Evolutionary conservation across 2,888 invertebrate genomes (phyloP).

Genomic region (Limenitis camilla): DNA sequence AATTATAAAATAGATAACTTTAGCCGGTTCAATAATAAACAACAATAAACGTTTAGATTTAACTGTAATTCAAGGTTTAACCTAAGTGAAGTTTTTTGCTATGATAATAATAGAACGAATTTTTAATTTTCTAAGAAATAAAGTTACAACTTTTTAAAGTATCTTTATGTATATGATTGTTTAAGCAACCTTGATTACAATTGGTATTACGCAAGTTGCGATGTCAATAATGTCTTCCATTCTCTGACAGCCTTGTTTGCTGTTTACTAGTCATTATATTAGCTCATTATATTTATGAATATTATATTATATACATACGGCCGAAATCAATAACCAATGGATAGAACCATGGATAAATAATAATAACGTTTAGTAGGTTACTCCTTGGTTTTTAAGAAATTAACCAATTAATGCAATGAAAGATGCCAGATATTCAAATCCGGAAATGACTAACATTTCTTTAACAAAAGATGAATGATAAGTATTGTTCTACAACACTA

Average conservation of each 20-base stretch:
- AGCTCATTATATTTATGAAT: background rate
- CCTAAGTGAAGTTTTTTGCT: too few species aligned
- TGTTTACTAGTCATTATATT: constrained; percentile 11
- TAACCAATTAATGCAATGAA: background rate
- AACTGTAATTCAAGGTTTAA: too few species aligned
- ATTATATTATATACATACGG: background rate
- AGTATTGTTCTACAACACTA: constrained; percentile 5
- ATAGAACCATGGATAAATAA: constrained; percentile 5
- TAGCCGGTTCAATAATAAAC: too few species aligned
- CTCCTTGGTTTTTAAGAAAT: too few species aligned
- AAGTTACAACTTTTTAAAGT: background rate
- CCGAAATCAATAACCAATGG: background rate
- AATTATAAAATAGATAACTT: too few species aligned
- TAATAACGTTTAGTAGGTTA: too few species aligned
- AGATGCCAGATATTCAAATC: background rate
- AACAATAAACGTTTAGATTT: too few species aligned
- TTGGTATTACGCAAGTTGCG: constrained; percentile 13
- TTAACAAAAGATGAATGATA: background rate
- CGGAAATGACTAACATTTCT: background rate
- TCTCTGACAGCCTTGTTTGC: constrained; percentile 13
- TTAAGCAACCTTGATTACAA: constrained; percentile 18
- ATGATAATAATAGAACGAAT: too few species aligned
- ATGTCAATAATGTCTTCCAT: constrained; percentile 18
- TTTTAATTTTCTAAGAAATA: background rate
- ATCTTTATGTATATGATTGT: constrained; percentile 9